Evolutionary conservation across 2,888 invertebrate species (phyloP).

Genomic region (Tipula vernalis): DNA sequence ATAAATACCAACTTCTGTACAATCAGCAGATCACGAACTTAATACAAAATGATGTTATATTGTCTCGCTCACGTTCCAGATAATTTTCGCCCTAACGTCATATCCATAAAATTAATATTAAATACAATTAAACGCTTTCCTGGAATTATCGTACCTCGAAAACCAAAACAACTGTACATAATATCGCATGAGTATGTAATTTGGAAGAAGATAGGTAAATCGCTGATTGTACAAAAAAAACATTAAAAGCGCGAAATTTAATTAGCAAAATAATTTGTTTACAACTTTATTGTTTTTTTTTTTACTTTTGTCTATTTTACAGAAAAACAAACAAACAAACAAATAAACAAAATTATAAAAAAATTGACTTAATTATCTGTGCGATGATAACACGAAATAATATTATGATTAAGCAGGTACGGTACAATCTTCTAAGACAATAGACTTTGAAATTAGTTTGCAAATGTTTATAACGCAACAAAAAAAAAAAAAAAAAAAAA

Average conservation of each 20-base stretch:
- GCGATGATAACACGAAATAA: background rate
- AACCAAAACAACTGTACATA: background rate
- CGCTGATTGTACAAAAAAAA: background rate
- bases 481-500: too few relatives aligned
- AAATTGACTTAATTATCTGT: background rate
- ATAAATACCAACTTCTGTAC: too few relatives aligned
- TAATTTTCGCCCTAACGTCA: too few relatives aligned
- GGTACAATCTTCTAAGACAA: background rate
- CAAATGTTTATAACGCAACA: too few relatives aligned
- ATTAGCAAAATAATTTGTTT: background rate
- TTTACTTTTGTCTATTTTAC: background rate
- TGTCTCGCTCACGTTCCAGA: too few relatives aligned
- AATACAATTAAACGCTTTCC: too few relatives aligned
- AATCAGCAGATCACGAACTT: too few relatives aligned
- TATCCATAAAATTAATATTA: too few relatives aligned
- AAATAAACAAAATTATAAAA: background rate
- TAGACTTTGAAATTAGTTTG: background rate
- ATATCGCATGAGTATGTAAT: background rate
- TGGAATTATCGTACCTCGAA: too few relatives aligned
- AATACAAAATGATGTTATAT: too few relatives aligned
- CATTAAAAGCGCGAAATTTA: background rate
- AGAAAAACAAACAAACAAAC: background rate
- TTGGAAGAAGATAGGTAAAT: background rate
- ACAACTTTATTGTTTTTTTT: background rate
- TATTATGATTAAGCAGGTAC: background rate